These are phyloP conservation scores for Drosophila bunnanda DNA, from an alignment of 2,888 invertebrate genomes.

Conservation along the genomic window DNA sequence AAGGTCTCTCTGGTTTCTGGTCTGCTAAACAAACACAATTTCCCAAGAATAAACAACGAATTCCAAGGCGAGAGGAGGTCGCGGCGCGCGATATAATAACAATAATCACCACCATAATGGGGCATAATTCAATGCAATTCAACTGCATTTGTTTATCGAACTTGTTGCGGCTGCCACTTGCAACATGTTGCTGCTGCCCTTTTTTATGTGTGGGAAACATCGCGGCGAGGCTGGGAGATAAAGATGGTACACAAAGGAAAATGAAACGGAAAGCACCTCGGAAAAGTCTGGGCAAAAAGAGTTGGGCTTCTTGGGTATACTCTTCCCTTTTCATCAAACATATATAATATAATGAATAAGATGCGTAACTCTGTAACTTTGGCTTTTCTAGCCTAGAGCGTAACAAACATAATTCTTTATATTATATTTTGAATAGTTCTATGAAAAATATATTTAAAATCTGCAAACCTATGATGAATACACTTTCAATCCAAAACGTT, in stretches of 20 bases:
- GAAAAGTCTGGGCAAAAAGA: background rate
- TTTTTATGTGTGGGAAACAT: constrained; percentile 22
- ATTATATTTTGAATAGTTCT: too few relatives aligned
- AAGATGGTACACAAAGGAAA: constrained; percentile 19
- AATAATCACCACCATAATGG: constrained; percentile 71
- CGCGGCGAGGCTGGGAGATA: background rate
- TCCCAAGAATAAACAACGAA: constrained; percentile 69
- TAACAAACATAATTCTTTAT: too few relatives aligned
- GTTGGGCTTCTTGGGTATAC: background rate
- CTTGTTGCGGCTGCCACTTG: constrained; percentile 28
- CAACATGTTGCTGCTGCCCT: constrained; percentile 34
- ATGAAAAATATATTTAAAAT: too few relatives aligned
- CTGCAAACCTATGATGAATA: background rate
- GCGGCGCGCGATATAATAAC: constrained; percentile 29
- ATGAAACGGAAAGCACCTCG: background rate
- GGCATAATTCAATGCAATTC: constrained; percentile 74
- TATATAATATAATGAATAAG: too few relatives aligned
- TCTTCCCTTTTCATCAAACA: too few relatives aligned
- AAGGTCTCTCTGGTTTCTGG: constrained; percentile 24
- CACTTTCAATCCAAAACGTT: background rate
- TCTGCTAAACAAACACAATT: constrained; percentile 56
- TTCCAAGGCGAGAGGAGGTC: constrained; percentile 9
- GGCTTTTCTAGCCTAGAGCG: background rate
- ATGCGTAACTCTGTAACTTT: too few relatives aligned
- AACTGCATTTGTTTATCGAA: constrained; percentile 73